These are phyloP conservation scores for Physocephala rufipes DNA, from an alignment of 2,888 invertebrate species.

Conservation along the genomic window DNA sequence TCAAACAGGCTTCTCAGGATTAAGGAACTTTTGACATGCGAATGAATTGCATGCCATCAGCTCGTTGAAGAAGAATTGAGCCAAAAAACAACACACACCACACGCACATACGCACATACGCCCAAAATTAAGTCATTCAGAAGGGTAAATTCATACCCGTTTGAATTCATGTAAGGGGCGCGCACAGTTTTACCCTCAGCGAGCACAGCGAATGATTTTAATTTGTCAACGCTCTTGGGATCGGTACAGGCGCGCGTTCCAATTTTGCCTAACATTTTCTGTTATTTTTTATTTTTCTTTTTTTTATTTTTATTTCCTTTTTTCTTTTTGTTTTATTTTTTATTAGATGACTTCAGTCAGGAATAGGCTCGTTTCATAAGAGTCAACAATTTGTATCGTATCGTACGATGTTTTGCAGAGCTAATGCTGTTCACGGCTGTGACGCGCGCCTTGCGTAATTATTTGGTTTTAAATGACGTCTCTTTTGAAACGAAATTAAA, in stretches of 20 bases:
- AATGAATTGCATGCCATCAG: constrained; percentile 40
- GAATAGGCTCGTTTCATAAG: no score
- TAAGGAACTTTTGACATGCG: constrained; percentile 28
- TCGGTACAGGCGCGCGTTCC: not conserved
- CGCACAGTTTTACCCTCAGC: not conserved
- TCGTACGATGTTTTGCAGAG: no score
- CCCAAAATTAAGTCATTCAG: constrained; percentile 30
- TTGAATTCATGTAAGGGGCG: not conserved
- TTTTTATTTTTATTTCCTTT: no score
- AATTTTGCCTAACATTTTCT: no score
- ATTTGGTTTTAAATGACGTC: constrained; percentile 56
- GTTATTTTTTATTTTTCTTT: no score
- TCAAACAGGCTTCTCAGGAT: not conserved
- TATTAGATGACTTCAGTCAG: no score
- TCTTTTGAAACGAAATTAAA: constrained; percentile 62
- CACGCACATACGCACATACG: not conserved
- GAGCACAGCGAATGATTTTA: not conserved
- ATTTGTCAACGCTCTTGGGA: no score
- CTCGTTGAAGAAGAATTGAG: constrained; percentile 15
- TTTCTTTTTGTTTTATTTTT: no score
- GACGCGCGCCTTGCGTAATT: constrained; percentile 52
- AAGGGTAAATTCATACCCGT: not conserved
- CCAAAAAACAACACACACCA: constrained; percentile 4
- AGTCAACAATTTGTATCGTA: no score
- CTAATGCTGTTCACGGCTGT: no score